phyloP scores from a whole-genome alignment of 2,888 invertebrate species.

The Drosophila villosipedis region DNA sequence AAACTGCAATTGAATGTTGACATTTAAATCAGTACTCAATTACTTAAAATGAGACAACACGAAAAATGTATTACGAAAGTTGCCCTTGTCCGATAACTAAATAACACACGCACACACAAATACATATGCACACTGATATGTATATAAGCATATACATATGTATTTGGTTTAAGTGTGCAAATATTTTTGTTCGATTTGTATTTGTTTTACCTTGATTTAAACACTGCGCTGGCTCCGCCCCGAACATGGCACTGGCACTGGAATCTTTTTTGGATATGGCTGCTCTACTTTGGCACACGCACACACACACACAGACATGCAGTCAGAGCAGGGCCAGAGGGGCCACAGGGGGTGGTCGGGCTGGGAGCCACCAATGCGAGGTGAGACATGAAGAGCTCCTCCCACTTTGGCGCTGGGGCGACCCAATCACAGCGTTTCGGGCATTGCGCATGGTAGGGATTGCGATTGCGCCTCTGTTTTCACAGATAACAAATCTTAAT shows the following conservation, averaged over 20 bases:
- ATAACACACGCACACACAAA: constrained; percentile 22
- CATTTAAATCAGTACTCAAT: constrained; percentile 74
- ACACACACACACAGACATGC: constrained; percentile 33
- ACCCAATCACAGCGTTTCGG: constrained; percentile 74
- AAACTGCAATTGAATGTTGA: constrained; percentile 59
- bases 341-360: background rate
- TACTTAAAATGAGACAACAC: constrained; percentile 63
- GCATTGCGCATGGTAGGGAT: constrained; percentile 75
- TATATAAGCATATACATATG: constrained; percentile 10
- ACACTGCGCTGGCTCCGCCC: constrained; percentile 72
- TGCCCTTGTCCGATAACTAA: constrained; percentile 39
- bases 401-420: constrained; percentile 54
- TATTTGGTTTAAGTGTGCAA: constrained; percentile 51
- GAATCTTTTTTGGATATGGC: constrained; percentile 51
- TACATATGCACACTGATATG: background rate
- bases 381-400: constrained; percentile 62
- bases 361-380: constrained; percentile 60
- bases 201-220: constrained; percentile 80
- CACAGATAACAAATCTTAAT: constrained; percentile 84
- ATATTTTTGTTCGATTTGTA: constrained; percentile 79
- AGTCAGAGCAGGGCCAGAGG: constrained; percentile 10
- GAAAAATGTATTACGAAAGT: constrained; percentile 25
- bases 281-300: constrained; percentile 56
- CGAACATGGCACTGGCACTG: constrained; percentile 63
- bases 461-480: constrained; percentile 81